phyloP scores from a whole-genome alignment of 2,888 invertebrate species.

The Diloba caeruleocephala region DNA sequence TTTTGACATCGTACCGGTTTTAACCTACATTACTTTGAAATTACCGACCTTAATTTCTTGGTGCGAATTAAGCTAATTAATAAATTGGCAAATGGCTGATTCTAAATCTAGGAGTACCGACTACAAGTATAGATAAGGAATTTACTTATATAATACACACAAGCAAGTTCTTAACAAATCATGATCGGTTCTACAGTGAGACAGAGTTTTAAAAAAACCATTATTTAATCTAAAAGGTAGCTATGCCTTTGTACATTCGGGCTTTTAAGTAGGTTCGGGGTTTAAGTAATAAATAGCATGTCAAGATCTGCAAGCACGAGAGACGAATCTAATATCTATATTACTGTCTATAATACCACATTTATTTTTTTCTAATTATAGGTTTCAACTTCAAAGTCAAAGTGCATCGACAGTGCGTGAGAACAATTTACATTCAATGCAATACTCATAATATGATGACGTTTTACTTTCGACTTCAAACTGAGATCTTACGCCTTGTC shows the following conservation, averaged over 20 bases:
- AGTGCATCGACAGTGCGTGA: conserved; percentile 68
- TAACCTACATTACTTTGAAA: conserved; percentile 24
- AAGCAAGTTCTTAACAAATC: background rate
- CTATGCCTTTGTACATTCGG: no score
- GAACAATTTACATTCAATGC: conserved; percentile 56
- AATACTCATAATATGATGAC: conserved; percentile 54
- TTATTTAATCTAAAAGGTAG: no score
- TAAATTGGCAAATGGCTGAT: conserved; percentile 9
- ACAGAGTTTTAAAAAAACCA: no score
- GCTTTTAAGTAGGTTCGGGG: no score
- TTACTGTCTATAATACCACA: background rate
- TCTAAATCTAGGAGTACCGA: background rate
- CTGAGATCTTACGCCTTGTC: conserved; percentile 26
- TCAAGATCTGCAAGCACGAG: background rate
- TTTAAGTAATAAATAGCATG: background rate
- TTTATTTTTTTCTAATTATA: conserved; percentile 51
- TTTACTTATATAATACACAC: background rate
- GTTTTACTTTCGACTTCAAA: conserved; percentile 55
- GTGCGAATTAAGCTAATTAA: conserved; percentile 2
- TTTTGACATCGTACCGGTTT: conserved; percentile 23
- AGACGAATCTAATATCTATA: background rate
- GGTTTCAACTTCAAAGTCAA: conserved; percentile 59
- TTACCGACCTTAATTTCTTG: conserved; percentile 18
- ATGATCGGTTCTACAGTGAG: background rate
- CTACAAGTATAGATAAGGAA: background rate